A percentile compares a stretch with the other conserved stretches of the same genome.
Conservation (phyloP, 2,888 invertebrate species). For the Meiosimyza decipiens region DNA sequence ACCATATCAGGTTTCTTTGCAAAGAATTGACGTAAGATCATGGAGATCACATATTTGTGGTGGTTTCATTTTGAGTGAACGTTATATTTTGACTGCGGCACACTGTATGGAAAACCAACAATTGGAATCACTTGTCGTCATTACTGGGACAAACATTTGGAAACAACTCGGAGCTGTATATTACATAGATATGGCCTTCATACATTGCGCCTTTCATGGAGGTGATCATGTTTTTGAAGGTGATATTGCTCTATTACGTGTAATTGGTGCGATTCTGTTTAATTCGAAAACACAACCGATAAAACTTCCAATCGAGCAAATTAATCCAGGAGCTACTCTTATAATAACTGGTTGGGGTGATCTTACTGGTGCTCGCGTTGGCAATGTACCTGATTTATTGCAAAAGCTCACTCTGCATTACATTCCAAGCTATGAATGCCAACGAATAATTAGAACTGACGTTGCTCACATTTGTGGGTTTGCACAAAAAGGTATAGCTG, state of each 20-base stretch:
- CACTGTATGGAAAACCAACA: constrained; percentile 54
- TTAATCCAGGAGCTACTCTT: constrained; percentile 68
- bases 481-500: no score
- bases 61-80: constrained; percentile 53
- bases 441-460: no score
- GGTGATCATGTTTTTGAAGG: constrained; percentile 64
- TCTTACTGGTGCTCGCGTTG: no score
- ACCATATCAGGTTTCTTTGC: constrained; percentile 64
- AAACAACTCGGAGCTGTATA: constrained; percentile 52
- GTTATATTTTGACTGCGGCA: constrained; percentile 56
- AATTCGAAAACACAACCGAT: constrained; percentile 69
- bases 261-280: constrained; percentile 69
- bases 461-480: no score
- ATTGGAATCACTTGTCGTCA: constrained; percentile 47
- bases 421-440: no score
- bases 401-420: no score
- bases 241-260: constrained; percentile 76
- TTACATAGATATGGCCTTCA: constrained; percentile 46
- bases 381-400: no score
- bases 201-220: constrained; percentile 53
- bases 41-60: constrained; percentile 56
- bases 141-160: constrained; percentile 52
- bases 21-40: constrained; percentile 37
- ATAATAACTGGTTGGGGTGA: constrained; percentile 73
- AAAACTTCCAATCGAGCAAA: constrained; percentile 69